Base-by-base conservation (phyloP, 2,888 invertebrate genomes). In the Eupithecia insigniata region DNA sequence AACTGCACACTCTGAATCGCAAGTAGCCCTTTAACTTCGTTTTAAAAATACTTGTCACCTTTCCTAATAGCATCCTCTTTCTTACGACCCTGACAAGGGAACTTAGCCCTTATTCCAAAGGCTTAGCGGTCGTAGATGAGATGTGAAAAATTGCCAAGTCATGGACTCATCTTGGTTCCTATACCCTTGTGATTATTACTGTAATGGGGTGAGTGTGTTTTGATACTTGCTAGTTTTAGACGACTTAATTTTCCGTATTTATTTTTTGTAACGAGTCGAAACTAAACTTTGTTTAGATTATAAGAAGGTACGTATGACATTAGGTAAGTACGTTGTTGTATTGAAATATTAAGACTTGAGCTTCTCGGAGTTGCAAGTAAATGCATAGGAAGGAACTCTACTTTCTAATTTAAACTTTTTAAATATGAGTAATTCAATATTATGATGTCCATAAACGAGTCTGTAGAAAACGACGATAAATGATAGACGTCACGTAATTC, bases 101-200 rank as follows among this genome's bases (percentile, higher is more conserved):
- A 58, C 70, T 39, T 75, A 22, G 22, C n/a, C 66, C 71, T 72
- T 78, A 75, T 73, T 2, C 10, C 55, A 12, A 66, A 30, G 61
- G n/a, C 0, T 62, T 75, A 76, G 39, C 67, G 70, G 69, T 22
- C 62, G 65, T 12, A 61, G 22, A 34, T 36, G 36, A 67, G 12
- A 71, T 69, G 76, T 77, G 80, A 76, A 87, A 91, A 89, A 85
- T 87, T 82, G 93, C 87, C 87, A 87, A 92, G 92, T 93, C 93
- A 93, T 90, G 87, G 85, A 81, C 92, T 91, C 92, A 93, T 93
- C 92, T 90, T 83, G 77, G 86, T 88, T 91, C 89, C 82, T 74
- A 87, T 78, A 81, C 87, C 88, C 87, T 85, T 81, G 85, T 87
- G 88, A 90, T 90, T 89, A 91, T 89, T 87, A 83, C 81, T 80